Conservation (phyloP, 2,113 vertebrate species). For the Mormyrus iriodes region DNA sequence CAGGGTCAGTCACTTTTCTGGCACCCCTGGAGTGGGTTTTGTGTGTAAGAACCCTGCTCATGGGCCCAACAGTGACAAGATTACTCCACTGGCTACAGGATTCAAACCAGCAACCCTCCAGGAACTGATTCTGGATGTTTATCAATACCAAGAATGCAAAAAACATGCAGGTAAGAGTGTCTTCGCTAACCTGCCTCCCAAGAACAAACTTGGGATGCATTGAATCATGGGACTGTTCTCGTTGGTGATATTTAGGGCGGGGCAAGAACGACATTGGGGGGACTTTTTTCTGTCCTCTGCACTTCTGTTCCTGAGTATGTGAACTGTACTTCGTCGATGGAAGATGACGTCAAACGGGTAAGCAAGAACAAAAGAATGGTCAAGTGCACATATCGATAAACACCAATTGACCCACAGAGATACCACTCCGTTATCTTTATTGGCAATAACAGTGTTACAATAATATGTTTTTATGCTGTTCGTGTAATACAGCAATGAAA, state of each 20-base stretch:
- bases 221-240: background rate
- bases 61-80: background rate
- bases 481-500: background rate
- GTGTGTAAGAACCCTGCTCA: background rate
- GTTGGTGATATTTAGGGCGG: background rate
- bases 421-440: background rate
- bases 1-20: background rate
- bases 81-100: background rate
- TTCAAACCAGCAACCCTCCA: background rate
- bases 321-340: background rate
- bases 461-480: background rate
- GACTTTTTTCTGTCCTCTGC: background rate
- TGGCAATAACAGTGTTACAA: background rate
- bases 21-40: background rate
- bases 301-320: background rate
- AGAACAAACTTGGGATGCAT: background rate
- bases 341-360: background rate
- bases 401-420: background rate
- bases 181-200: background rate
- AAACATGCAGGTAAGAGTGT: background rate
- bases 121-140: background rate
- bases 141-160: background rate
- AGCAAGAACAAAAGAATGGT: background rate
- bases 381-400: background rate
- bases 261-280: background rate